Evolutionary conservation across 2,113 vertebrate genomes (phyloP).

Genomic region (Polypterus bichir): DNA sequence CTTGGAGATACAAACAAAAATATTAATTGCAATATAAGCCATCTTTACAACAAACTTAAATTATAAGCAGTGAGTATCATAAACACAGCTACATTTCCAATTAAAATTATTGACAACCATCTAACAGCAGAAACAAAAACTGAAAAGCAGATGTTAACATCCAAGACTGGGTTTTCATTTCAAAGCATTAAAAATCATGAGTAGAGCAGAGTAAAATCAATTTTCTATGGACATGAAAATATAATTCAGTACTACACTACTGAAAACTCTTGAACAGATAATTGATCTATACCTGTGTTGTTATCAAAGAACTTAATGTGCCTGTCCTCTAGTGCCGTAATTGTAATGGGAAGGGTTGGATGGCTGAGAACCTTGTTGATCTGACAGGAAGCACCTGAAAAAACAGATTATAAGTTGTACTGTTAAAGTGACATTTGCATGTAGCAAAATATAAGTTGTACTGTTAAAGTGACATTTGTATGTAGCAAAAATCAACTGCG

Average conservation of each 20-base stretch:
- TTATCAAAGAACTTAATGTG: slow-evolving; percentile 97
- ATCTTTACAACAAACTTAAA: neutral
- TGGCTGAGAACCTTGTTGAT: slow-evolving; percentile 96
- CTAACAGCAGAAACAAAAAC: too few species aligned
- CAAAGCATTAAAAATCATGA: too few species aligned
- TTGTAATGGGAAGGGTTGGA: slow-evolving; percentile 94
- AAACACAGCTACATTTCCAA: too few species aligned
- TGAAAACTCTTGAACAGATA: neutral
- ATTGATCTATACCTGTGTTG: slow-evolving; percentile 69
- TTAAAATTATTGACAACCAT: too few species aligned
- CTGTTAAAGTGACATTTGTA: too few species aligned
- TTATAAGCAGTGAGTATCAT: too few species aligned
- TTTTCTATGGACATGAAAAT: too few species aligned
- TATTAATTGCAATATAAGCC: neutral
- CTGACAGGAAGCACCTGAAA: slow-evolving; percentile 62
- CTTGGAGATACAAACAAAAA: slow-evolving; percentile 31
- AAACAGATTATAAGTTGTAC: slow-evolving; percentile 14
- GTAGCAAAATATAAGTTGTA: neutral
- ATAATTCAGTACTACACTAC: neutral
- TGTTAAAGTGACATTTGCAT: too few species aligned
- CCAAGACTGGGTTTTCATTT: too few species aligned
- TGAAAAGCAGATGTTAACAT: too few species aligned
- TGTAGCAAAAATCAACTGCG: too few species aligned
- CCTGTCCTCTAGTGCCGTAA: slow-evolving; percentile 91
- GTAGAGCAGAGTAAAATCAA: too few species aligned